Conservation (phyloP, 2,113 vertebrate species). For the Channa maculata region DNA sequence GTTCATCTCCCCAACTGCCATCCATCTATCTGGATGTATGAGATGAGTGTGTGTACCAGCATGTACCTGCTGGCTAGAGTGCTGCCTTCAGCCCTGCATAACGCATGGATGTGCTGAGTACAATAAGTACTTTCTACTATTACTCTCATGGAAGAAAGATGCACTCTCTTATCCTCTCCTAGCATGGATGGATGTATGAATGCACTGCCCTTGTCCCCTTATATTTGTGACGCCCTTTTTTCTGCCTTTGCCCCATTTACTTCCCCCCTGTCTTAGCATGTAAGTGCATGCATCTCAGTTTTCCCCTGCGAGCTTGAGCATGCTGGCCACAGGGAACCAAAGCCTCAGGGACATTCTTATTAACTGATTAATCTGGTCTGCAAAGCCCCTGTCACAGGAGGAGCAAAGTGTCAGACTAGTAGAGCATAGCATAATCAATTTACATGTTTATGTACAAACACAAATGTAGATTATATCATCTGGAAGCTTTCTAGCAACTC, state of each 20-base stretch:
- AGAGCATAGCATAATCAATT: slow-evolving; percentile 64
- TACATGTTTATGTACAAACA: slow-evolving; percentile 59
- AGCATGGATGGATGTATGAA: slow-evolving; percentile 45
- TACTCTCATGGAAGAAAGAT: slow-evolving; percentile 50
- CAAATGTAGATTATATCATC: slow-evolving; percentile 22
- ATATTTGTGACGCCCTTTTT: slow-evolving; percentile 31
- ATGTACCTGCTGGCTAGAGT: slow-evolving; percentile 59
- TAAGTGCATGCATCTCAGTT: slow-evolving; percentile 41
- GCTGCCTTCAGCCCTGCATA: slow-evolving; percentile 48
- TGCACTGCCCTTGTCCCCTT: neutral
- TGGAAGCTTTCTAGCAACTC: slow-evolving; percentile 15
- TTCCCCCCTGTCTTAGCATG: slow-evolving; percentile 2
- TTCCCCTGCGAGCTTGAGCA: slow-evolving; percentile 45
- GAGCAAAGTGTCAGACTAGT: slow-evolving; percentile 60
- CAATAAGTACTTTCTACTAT: slow-evolving; percentile 34
- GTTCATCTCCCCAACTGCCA: slow-evolving; percentile 30
- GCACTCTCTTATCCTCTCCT: slow-evolving; percentile 48
- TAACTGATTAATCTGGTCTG: slow-evolving; percentile 63
- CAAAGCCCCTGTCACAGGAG: slow-evolving; percentile 68
- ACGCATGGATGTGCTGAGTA: slow-evolving; percentile 47
- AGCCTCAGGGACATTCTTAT: slow-evolving; percentile 65
- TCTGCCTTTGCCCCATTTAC: slow-evolving; percentile 27
- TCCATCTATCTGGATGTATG: slow-evolving; percentile 57
- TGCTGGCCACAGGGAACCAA: slow-evolving; percentile 48
- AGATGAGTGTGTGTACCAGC: slow-evolving; percentile 49